Conservation (phyloP, 2,888 invertebrate genomes). For the Biston betularia region DNA sequence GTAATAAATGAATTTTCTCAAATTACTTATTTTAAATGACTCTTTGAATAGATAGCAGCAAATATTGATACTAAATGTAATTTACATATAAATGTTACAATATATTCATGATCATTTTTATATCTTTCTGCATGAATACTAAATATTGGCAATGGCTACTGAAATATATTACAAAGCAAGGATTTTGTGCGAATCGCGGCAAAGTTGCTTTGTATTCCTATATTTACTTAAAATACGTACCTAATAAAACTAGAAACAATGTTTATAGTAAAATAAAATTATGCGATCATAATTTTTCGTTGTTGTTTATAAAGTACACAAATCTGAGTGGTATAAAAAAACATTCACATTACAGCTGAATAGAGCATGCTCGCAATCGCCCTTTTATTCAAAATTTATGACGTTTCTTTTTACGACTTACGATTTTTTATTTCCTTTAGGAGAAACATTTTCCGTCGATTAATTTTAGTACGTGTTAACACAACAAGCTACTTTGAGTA, state of each 20-base stretch:
- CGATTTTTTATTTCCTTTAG: conserved; percentile 16
- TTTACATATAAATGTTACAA: too few species aligned
- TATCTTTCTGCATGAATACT: background rate
- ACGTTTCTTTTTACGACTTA: conserved; percentile 24
- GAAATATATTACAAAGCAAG: conserved; percentile 10
- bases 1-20: background rate
- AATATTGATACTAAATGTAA: too few species aligned
- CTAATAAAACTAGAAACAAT: background rate
- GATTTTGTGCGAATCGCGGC: conserved; percentile 19
- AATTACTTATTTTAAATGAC: background rate
- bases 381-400: conserved; percentile 25
- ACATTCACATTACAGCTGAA: conserved; percentile 11
- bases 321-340: conserved; percentile 1
- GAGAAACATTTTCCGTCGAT: conserved; percentile 19
- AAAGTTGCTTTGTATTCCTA: background rate
- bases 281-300: conserved; percentile 11
- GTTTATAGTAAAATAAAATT: background rate
- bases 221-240: background rate
- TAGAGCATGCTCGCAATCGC: conserved; percentile 32
- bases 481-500: conserved; percentile 15
- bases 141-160: background rate
- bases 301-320: conserved; percentile 7
- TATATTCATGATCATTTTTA: too few species aligned
- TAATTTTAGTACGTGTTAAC: conserved; percentile 30
- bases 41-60: too few species aligned